Evolutionary conservation across 2,888 invertebrate species (phyloP).

Genomic region (Sceliomorpha sp.): DNA sequence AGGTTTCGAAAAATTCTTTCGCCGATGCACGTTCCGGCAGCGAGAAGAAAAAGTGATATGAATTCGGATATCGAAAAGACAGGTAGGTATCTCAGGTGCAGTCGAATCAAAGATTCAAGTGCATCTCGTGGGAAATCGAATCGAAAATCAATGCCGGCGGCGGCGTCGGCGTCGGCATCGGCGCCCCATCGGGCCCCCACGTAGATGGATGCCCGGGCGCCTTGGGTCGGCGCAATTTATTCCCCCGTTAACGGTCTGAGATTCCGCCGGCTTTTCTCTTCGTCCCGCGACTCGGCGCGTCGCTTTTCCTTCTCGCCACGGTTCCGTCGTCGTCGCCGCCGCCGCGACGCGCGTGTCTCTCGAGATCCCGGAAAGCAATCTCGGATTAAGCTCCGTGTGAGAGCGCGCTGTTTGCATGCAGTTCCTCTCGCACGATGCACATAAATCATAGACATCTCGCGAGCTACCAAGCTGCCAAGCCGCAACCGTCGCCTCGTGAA

Average conservation of each 20-base stretch:
- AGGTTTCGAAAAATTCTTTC: too few species aligned
- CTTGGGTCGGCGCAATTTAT: constrained; percentile 9
- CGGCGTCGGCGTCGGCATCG: too few species aligned
- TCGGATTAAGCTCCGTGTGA: constrained; percentile 54
- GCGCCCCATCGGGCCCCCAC: constrained; percentile 1
- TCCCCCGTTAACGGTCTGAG: constrained; percentile 10
- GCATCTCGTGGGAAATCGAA: constrained; percentile 45
- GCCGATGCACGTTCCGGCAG: constrained; percentile 27
- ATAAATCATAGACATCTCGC: constrained; percentile 46
- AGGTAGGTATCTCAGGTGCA: constrained; percentile 17
- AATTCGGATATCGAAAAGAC: constrained; percentile 1
- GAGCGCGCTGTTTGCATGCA: constrained; percentile 47
- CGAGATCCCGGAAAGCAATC: constrained; percentile 54
- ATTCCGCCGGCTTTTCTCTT: constrained; percentile 33
- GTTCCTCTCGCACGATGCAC: constrained; percentile 34
- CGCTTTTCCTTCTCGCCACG: constrained; percentile 22
- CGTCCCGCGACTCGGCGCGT: constrained; percentile 16
- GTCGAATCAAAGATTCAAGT: constrained; percentile 44
- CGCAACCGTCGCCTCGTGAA: constrained; percentile 35
- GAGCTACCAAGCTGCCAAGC: constrained; percentile 25
- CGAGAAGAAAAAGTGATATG: constrained; percentile 12
- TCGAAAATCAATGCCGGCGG: constrained; percentile 48
- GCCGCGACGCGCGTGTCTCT: constrained; percentile 40
- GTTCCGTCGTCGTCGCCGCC: constrained; percentile 25
- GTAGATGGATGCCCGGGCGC: constrained; percentile 9